A percentile compares a stretch with the other conserved stretches of the same genome.
Evolutionary conservation across 2,888 invertebrate genomes (phyloP).

Genomic region (Portevinia maculata): DNA sequence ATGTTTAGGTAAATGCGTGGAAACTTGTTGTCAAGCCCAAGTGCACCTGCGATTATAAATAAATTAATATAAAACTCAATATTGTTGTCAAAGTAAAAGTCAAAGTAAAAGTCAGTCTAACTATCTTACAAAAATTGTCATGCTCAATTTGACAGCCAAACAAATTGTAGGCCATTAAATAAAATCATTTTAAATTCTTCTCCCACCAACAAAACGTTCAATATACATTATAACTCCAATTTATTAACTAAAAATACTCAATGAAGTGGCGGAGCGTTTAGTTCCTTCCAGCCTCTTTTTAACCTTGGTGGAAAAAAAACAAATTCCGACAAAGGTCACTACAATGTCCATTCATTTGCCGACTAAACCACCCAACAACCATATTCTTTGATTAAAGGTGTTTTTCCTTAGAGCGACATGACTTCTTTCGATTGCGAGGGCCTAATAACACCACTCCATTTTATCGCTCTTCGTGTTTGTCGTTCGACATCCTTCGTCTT

Average conservation of each 20-base stretch:
- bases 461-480: conserved; percentile 56
- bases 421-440: conserved; percentile 57
- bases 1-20: too few relatives aligned
- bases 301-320: conserved; percentile 56
- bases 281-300: conserved; percentile 46
- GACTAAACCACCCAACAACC: conserved; percentile 60
- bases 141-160: too few relatives aligned
- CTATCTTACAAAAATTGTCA: conserved; percentile 1
- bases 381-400: conserved; percentile 63
- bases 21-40: too few relatives aligned
- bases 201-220: conserved; percentile 15
- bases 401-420: conserved; percentile 66
- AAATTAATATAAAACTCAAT: too few relatives aligned
- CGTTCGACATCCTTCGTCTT: neutral
- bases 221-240: conserved; percentile 45
- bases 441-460: conserved; percentile 56
- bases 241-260: conserved; percentile 52
- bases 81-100: too few relatives aligned
- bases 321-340: conserved; percentile 62
- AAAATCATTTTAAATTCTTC: conserved; percentile 23
- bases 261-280: conserved; percentile 6
- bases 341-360: conserved; percentile 64
- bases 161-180: neutral
- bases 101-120: too few relatives aligned
- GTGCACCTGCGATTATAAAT: too few relatives aligned